Percentiles rank a stretch among this genome's conserved stretches.
phyloP scores from a whole-genome alignment of 2,888 invertebrate genomes.

The Tetropium fuscum region DNA sequence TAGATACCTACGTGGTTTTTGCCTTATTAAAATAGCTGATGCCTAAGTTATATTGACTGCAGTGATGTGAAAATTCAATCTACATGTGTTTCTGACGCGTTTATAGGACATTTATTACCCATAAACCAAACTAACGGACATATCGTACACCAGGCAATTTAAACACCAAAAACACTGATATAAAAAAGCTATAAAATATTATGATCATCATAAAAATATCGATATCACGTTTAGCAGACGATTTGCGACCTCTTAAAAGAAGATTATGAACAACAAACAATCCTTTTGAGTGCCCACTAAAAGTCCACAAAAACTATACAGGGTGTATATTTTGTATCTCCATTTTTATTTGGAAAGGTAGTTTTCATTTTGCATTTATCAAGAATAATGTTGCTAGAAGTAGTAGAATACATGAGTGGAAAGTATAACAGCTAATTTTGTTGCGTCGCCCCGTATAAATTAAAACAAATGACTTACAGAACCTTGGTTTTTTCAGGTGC shows the following conservation, averaged over 20 bases:
- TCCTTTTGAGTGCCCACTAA: background rate
- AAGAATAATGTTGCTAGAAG: no score
- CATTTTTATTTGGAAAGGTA: no score
- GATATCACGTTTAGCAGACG: background rate
- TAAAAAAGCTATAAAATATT: constrained; percentile 13
- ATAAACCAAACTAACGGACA: constrained; percentile 18
- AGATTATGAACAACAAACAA: background rate
- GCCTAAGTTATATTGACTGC: no score
- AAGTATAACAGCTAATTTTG: no score
- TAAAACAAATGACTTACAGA: no score
- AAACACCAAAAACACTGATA: constrained; percentile 15
- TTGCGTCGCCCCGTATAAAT: no score
- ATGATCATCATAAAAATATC: constrained; percentile 11
- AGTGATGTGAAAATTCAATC: constrained; percentile 11
- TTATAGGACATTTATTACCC: constrained; percentile 13
- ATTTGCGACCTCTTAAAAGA: background rate
- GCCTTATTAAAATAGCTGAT: no score
- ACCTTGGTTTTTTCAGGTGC: no score
- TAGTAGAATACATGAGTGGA: no score
- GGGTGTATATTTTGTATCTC: no score
- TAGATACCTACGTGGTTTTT: constrained; percentile 4
- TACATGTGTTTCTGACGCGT: constrained; percentile 19
- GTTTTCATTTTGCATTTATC: no score
- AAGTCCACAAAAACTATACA: no score
- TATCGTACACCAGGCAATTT: background rate